phyloP scores from a whole-genome alignment of 1,140 invertebrate species.

The Hetaerina americana region DNA sequence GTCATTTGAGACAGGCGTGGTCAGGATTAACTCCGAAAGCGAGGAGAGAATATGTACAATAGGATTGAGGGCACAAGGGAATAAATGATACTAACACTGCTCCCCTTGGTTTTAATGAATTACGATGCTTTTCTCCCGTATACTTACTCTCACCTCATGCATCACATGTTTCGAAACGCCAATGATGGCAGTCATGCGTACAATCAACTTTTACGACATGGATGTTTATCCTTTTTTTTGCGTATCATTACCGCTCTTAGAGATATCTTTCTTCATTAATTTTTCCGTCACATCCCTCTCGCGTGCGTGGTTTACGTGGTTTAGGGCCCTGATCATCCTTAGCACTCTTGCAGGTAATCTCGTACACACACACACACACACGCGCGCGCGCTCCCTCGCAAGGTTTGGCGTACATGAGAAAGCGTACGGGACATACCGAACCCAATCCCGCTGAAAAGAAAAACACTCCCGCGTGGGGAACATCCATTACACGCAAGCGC shows the following conservation, averaged over 20 bases:
- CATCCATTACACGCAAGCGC: background rate
- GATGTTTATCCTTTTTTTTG: background rate
- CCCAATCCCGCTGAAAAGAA: background rate
- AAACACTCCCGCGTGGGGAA: background rate
- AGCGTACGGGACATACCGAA: too few species aligned
- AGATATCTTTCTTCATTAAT: too few species aligned
- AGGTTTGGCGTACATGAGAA: background rate
- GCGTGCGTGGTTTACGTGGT: too few species aligned
- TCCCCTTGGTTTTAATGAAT: background rate
- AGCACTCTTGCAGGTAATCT: background rate
- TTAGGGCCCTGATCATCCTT: too few species aligned
- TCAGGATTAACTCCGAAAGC: too few species aligned
- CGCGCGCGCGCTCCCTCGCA: background rate
- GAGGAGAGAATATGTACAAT: too few species aligned
- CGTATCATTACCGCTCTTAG: too few species aligned
- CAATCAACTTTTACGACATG: background rate
- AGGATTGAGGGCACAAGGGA: background rate
- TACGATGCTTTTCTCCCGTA: background rate
- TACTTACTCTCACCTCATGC: background rate
- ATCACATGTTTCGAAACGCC: background rate
- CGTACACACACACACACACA: background rate
- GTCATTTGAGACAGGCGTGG: background rate
- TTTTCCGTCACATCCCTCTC: too few species aligned
- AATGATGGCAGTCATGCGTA: background rate
- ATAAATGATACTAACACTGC: too few species aligned